phyloP scores from a whole-genome alignment of 2,888 invertebrate genomes.

The Athalia circularis region DNA sequence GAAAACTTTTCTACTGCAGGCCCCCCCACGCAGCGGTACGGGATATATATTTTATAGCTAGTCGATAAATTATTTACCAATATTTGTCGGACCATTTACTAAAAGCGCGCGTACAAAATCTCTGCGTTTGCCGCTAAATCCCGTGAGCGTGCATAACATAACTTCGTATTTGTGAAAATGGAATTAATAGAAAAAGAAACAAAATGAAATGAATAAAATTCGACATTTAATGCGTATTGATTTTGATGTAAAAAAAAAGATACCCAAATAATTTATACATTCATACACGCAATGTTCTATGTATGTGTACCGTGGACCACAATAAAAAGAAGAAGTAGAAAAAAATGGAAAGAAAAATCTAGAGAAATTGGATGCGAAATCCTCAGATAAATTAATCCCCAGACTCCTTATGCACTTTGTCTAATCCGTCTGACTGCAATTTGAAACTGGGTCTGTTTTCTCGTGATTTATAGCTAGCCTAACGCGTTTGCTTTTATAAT shows the following conservation, averaged over 20 bases:
- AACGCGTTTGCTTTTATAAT: background rate
- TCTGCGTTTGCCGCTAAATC: slow-evolving; percentile 18
- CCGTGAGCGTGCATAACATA: background rate
- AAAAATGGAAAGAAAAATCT: slow-evolving; percentile 34
- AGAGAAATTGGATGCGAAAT: slow-evolving; percentile 49
- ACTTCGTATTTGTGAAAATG: slow-evolving; percentile 41
- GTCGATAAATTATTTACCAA: slow-evolving; percentile 42
- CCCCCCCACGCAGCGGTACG: background rate
- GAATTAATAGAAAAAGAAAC: slow-evolving; percentile 24
- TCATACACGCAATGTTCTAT: too few relatives aligned
- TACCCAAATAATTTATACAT: too few relatives aligned
- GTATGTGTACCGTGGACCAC: too few relatives aligned
- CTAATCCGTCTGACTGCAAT: slow-evolving; percentile 6
- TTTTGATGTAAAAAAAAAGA: too few relatives aligned
- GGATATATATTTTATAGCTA: slow-evolving; percentile 25
- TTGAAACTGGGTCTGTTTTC: slow-evolving; percentile 19
- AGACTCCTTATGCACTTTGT: slow-evolving; percentile 15
- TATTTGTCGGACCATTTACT: slow-evolving; percentile 30
- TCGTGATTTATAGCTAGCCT: slow-evolving; percentile 10
- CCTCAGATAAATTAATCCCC: slow-evolving; percentile 15
- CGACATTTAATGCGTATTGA: slow-evolving; percentile 22
- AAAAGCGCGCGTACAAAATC: too few relatives aligned
- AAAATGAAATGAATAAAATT: slow-evolving; percentile 35
- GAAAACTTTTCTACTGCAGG: slow-evolving; percentile 22
- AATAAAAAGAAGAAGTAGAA: background rate